phyloP scores from a whole-genome alignment of 2,888 invertebrate genomes.

The Eupeodes latifasciatus region DNA sequence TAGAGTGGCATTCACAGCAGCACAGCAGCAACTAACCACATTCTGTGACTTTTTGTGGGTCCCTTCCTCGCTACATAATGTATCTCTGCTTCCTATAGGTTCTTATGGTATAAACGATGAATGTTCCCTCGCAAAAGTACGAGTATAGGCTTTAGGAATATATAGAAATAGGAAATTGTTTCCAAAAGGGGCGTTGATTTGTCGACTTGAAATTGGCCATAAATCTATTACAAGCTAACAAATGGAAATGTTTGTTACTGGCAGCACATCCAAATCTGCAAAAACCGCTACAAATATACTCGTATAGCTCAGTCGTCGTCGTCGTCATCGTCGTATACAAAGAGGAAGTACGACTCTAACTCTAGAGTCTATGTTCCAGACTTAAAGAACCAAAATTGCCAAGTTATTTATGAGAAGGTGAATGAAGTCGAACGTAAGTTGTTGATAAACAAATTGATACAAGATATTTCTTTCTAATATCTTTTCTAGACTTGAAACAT shows the following conservation, averaged over 20 bases:
- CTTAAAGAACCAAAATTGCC: constrained; percentile 53
- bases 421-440: constrained; percentile 65
- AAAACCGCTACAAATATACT: background rate
- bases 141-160: too few relatives aligned
- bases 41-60: constrained; percentile 18
- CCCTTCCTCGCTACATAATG: background rate
- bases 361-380: constrained; percentile 26
- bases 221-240: constrained; percentile 67
- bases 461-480: constrained; percentile 9
- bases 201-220: constrained; percentile 72
- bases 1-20: constrained; percentile 15
- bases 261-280: constrained; percentile 33
- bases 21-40: constrained; percentile 26
- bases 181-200: constrained; percentile 75
- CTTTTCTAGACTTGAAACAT: background rate
- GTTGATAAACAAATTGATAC: constrained; percentile 70
- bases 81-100: background rate
- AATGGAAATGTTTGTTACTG: constrained; percentile 72
- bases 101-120: constrained; percentile 12
- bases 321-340: background rate
- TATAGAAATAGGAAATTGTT: constrained; percentile 58
- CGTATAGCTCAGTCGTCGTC: too few relatives aligned
- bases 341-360: constrained; percentile 54
- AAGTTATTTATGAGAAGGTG: constrained; percentile 71
- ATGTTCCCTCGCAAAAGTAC: constrained; percentile 35